phyloP scores from a whole-genome alignment of 2,888 invertebrate species.

The Diarsia mendica region DNA sequence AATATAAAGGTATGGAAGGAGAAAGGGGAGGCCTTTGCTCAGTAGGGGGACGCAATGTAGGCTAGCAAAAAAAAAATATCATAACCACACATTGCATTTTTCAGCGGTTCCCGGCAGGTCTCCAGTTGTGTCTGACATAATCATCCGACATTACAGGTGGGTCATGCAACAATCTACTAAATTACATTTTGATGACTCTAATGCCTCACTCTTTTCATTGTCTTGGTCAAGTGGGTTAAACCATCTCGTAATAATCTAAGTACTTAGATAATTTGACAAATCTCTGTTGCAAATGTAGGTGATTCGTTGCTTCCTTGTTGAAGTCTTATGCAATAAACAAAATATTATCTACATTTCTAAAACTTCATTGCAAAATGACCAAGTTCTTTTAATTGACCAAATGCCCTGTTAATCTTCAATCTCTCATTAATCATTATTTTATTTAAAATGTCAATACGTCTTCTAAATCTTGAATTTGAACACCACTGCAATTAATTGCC shows the following conservation, averaged over 20 bases:
- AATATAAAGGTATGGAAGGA: too few relatives aligned
- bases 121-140: constrained; percentile 48
- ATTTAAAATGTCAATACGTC: not conserved
- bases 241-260: constrained; percentile 23
- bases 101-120: constrained; percentile 54
- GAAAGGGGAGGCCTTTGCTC: too few relatives aligned
- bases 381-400: not conserved
- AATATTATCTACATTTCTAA: constrained; percentile 1
- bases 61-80: too few relatives aligned
- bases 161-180: constrained; percentile 46
- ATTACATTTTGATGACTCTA: constrained; percentile 50
- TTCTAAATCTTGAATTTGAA: not conserved
- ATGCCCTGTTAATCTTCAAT: not conserved
- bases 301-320: not conserved
- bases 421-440: not conserved
- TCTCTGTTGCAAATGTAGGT: constrained; percentile 18
- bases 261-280: constrained; percentile 35
- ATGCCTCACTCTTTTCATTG: constrained; percentile 14
- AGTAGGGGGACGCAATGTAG: too few relatives aligned
- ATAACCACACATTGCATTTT: constrained; percentile 7
- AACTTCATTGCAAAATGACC: not conserved
- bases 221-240: constrained; percentile 20
- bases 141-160: constrained; percentile 62
- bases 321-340: constrained; percentile 16
- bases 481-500: not conserved